Percentiles rank a stretch among this genome's conserved stretches.
These are phyloP conservation scores for Tolmerus cingulatus DNA, from an alignment of 2,888 invertebrate genomes.

Conservation along the genomic window DNA sequence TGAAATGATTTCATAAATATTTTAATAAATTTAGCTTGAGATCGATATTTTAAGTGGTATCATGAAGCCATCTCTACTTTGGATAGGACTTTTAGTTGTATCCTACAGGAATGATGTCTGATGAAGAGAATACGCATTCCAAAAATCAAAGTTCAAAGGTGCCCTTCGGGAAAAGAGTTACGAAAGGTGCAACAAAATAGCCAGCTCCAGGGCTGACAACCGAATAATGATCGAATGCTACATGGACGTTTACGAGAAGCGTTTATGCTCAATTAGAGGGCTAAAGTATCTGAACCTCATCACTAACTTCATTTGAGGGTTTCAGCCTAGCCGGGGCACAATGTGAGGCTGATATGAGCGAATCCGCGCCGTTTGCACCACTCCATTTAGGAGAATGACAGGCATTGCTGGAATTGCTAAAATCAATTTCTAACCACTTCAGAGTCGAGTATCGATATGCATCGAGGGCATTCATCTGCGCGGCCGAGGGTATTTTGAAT, in stretches of 20 bases:
- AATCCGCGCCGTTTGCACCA: neutral
- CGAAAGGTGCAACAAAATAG: neutral
- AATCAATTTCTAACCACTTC: conserved; percentile 40
- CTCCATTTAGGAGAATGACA: conserved; percentile 36
- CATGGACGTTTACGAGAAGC: neutral
- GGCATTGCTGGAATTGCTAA: conserved; percentile 35
- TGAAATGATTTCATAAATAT: too few species aligned
- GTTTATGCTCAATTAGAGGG: neutral
- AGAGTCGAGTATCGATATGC: conserved; percentile 28
- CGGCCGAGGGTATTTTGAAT: conserved; percentile 11
- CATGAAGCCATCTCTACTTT: neutral
- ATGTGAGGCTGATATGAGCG: neutral
- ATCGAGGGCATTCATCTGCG: conserved; percentile 32
- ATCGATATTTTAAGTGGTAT: too few species aligned
- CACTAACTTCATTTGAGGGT: neutral
- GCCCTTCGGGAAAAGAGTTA: neutral
- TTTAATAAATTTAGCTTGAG: too few species aligned
- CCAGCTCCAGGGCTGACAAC: neutral
- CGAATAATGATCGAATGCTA: neutral
- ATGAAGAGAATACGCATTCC: neutral
- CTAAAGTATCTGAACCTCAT: neutral
- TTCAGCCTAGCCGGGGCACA: neutral
- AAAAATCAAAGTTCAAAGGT: neutral
- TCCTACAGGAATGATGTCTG: neutral
- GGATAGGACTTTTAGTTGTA: neutral